Evolutionary conservation across 2,113 vertebrate species (phyloP), one percentile per base, ranked within the genome.

Genomic region (Calidris pugnax): DNA sequence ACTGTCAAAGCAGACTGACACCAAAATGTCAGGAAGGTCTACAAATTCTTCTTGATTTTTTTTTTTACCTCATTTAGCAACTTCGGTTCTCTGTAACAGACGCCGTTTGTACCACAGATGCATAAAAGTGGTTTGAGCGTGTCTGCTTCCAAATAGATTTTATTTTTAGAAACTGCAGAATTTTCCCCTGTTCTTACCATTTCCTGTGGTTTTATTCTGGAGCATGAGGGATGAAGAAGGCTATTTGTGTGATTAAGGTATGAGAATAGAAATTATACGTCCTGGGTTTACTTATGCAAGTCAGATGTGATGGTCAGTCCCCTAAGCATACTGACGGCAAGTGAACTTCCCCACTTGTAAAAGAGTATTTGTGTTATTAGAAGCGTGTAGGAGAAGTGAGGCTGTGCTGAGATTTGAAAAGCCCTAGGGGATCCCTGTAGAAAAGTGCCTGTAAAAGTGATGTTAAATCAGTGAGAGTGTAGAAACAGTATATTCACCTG

Each of bases 131-230:
- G 56, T 68, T 80, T 87, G 50, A 90, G 66, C 22, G 9, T 84
- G 84, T 91, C 69, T 95, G 69, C 89, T 81, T 92, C 83, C 83
- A 79, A 86, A 82, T 72, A 56, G 12, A 66, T 85, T 93, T 79
- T 89, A 91, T 92, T 92, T 95, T 92, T 95, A 89, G 82, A 91
- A 94, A 47, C 71, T 95, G 68, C n/a, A 91, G 45, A 87, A 73
- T 91, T 96, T 95, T 90, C 62, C 56, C 86, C 73, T 79, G 30
- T 73, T 89, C 71, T 93, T 87, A 80, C 89, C 53, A 66, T 92
- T 94, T 90, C 88, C 90, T 94, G 86, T 84, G 82, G 85, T 93
- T 95, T 95, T 83, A 45, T 37, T 93, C 47, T 66, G 63, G 55
- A 83, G 48, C 4, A 8, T 72, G 88, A 64, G 60, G 92, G 75